These are phyloP conservation scores for Steatocranus sp. DNA, from an alignment of 2,797 vertebrate species.

Conservation along the genomic window DNA sequence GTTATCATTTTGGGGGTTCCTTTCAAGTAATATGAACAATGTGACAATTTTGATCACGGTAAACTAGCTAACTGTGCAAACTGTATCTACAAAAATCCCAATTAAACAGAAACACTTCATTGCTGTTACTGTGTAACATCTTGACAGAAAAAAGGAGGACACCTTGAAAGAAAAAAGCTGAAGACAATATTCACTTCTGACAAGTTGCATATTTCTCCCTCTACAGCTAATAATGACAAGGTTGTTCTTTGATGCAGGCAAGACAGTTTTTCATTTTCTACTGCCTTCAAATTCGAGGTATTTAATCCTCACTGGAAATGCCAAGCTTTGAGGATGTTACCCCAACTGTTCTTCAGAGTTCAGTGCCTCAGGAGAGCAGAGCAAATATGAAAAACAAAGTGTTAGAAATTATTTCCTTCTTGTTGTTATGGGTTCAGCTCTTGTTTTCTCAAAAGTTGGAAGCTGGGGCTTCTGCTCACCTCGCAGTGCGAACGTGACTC, in stretches of 20 bases:
- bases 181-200: constrained; percentile 54
- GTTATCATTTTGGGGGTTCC: neutral
- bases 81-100: constrained; percentile 39
- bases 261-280: constrained; percentile 68
- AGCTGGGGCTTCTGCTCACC: constrained; percentile 42
- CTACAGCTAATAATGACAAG: constrained; percentile 64
- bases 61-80: neutral
- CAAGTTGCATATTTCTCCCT: constrained; percentile 57
- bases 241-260: constrained; percentile 63
- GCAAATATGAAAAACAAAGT: constrained; percentile 67
- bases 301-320: constrained; percentile 70
- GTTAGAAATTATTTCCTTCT: constrained; percentile 51
- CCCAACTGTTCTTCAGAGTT: constrained; percentile 56
- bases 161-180: constrained; percentile 56
- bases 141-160: constrained; percentile 49
- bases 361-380: constrained; percentile 51
- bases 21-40: constrained; percentile 32
- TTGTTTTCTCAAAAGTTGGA: constrained; percentile 55
- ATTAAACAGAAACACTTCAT: constrained; percentile 42
- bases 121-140: constrained; percentile 12
- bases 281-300: constrained; percentile 64
- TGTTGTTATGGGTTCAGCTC: constrained; percentile 55
- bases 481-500: constrained; percentile 49
- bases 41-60: constrained; percentile 30
- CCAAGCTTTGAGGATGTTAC: constrained; percentile 66